Base-by-base conservation (phyloP, 1,140 invertebrate species). In the Pogonus chalceus region DNA sequence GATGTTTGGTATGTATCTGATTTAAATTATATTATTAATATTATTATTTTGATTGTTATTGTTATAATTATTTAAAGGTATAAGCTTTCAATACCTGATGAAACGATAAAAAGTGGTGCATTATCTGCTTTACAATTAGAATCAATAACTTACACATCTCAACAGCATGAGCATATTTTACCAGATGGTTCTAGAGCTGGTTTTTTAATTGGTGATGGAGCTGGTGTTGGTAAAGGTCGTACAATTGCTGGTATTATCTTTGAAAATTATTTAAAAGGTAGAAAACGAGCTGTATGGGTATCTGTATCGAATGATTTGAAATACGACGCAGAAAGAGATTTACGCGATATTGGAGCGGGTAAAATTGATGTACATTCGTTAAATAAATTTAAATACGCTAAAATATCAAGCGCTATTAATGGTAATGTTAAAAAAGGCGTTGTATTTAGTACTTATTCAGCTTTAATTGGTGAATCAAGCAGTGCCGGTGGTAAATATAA, bases 241-340 rank as follows among this genome's bases (percentile, higher is more conserved):
- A 99, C 96, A 1, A 94, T 99, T 60, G 96, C 92, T 2, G 96
- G 96, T 35, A 90, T 99, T 31, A 99, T 99, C 61, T 96, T 85
- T 73, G 97, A 99, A 76, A 99, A 99, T 72, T 98, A 93, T 66
- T 65, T 96, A 22, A 87, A 88, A 64, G 91, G 92, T 0, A 74
- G 96, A 48, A 98, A 96, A 73, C 84, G 90, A 63, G 88, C 96
- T 1, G 81, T 99, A 55, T 99, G 96, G 96, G 84, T 98, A 26
- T 98, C 94, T 18, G 96, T 99, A 1, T 98, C 94, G 0, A 96
- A 96, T 75, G 97, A 99, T 78, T 78, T 99, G 49, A 96, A 95
- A 72, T 98, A 96, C 68, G 97, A 99, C 75, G 90, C 96, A 7
- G 94, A 98, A 70, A 73, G 97, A 21, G 97, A 99, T 80, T 76